Base-by-base conservation (phyloP, 2,113 vertebrate genomes). In the Collichthys lucidus region DNA sequence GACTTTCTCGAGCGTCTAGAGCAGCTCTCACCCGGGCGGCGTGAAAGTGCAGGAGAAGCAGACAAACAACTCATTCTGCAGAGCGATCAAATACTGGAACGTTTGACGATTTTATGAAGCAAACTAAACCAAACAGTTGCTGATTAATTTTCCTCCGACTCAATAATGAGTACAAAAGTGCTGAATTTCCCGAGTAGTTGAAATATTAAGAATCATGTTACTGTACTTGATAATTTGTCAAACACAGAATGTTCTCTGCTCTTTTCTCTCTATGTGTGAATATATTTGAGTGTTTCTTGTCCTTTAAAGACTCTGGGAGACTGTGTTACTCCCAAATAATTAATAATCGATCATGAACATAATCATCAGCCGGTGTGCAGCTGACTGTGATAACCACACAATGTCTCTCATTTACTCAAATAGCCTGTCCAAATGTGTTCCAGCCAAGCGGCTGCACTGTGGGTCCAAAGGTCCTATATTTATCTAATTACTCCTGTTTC, bases 391-490 rank as follows among this genome's bases (percentile, higher is more conserved):
- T 24, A 16, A 61, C 26, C 14, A 22, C 22, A 35, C 42, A 46
- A 35, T 47, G 11, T 35, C 44, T 77, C 31, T 31, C 50, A 57
- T 72, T 72, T 20, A 67, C 24, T 24, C 76, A 60, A 69, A 63
- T 20, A 2, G 40, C 68, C 20, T 49, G 14, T 65, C 26, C 20
- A 31, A 35, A n/a, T 70, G 57, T 35, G 67, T 77, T 63, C 7
- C 16, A 9, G 3, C 17, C 16, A 66, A 72, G 82, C 3, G 31
- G 70, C 11, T 62, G 77, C 60, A 35, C 60, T 15, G 24, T 26
- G 42, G 69, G 44, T 53, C 60, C 59, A 50, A 40, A 73, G 11
- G 50, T 73, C 83, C 65, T 73, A 64, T 65, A 46, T 64, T 68
- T 50, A 16, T 50, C 61, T 55, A 62, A 81, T 77, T 53, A 55